A percentile compares a stretch with the other conserved stretches of the same genome.
Evolutionary conservation across 92 coral and sea anemone species (phyloP).

Genomic region (Heliopora coerulea): DNA sequence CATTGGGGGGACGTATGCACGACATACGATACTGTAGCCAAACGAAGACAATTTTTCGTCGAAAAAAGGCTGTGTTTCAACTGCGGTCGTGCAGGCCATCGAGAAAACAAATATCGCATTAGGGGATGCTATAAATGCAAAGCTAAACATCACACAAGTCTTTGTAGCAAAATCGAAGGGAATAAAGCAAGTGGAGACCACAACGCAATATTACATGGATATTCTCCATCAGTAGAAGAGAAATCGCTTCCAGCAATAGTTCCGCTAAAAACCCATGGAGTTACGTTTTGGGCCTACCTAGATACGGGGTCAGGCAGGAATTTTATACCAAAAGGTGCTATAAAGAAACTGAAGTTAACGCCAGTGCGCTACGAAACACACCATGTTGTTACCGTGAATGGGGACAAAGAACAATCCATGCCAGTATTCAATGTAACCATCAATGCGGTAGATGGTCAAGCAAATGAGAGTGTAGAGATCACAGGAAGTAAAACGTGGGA

Average conservation of each 20-base stretch:
- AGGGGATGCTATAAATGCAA: slow-evolving; percentile 39
- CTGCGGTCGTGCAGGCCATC: slow-evolving; percentile 48
- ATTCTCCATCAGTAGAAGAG: slow-evolving; percentile 26
- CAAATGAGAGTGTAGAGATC: slow-evolving; percentile 37
- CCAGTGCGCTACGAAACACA: slow-evolving; percentile 48
- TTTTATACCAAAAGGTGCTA: slow-evolving; percentile 46
- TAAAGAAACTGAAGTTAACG: slow-evolving; percentile 28
- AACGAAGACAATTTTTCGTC: slow-evolving; percentile 42
- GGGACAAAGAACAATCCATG: slow-evolving; percentile 50
- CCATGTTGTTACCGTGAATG: slow-evolving; percentile 55
- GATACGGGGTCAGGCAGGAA: slow-evolving; percentile 64
- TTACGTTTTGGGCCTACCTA: slow-evolving; percentile 49
- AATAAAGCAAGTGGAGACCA: too few species aligned
- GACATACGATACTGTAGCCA: not conserved
- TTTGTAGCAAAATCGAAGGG: too few species aligned
- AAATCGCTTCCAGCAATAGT: slow-evolving; percentile 50
- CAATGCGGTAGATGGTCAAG: slow-evolving; percentile 33
- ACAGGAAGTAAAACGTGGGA: slow-evolving; percentile 48
- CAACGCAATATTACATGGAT: slow-evolving; percentile 4
- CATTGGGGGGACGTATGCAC: slow-evolving; percentile 17
- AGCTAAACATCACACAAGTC: too few species aligned
- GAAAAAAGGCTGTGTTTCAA: slow-evolving; percentile 54
- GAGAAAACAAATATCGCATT: not conserved
- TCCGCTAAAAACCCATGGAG: slow-evolving; percentile 40
- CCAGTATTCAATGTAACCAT: slow-evolving; percentile 43